Evolutionary conservation across 1,140 invertebrate genomes (phyloP).

Genomic region (Cotesia glomerata): DNA sequence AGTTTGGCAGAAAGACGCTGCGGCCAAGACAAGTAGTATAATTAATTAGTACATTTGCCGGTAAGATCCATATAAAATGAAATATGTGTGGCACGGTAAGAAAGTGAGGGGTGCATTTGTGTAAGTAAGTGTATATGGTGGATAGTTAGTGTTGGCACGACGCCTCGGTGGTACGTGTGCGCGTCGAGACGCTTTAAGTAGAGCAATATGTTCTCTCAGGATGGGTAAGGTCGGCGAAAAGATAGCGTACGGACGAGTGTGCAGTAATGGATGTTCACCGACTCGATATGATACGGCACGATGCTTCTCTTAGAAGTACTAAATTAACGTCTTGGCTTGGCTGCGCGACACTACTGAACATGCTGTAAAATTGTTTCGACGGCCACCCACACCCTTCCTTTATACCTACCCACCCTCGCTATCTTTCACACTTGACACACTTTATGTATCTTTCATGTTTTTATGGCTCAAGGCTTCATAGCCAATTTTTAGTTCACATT

Average conservation of each 20-base stretch:
- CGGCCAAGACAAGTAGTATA: constrained; percentile 5
- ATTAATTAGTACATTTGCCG: constrained; percentile 18
- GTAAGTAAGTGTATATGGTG: neutral
- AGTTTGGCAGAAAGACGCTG: neutral
- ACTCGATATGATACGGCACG: constrained; percentile 16
- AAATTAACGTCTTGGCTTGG: constrained; percentile 18
- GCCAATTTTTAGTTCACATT: no score
- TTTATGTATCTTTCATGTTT: no score
- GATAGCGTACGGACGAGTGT: constrained; percentile 9
- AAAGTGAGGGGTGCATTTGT: neutral
- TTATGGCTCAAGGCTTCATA: no score
- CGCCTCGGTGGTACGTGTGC: constrained; percentile 1
- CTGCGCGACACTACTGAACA: neutral
- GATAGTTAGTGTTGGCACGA: neutral
- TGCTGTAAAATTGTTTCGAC: constrained; percentile 4
- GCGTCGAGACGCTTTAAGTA: constrained; percentile 17
- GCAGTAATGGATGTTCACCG: constrained; percentile 17
- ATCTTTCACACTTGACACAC: no score
- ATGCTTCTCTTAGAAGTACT: neutral
- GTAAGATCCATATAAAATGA: neutral
- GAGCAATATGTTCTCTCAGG: constrained; percentile 13
- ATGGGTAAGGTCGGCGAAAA: constrained; percentile 15
- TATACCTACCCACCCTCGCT: neutral
- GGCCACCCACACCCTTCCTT: neutral
- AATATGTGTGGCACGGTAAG: no score